phyloP scores from a whole-genome alignment of 2,888 invertebrate genomes.

The Euproctis similis region DNA sequence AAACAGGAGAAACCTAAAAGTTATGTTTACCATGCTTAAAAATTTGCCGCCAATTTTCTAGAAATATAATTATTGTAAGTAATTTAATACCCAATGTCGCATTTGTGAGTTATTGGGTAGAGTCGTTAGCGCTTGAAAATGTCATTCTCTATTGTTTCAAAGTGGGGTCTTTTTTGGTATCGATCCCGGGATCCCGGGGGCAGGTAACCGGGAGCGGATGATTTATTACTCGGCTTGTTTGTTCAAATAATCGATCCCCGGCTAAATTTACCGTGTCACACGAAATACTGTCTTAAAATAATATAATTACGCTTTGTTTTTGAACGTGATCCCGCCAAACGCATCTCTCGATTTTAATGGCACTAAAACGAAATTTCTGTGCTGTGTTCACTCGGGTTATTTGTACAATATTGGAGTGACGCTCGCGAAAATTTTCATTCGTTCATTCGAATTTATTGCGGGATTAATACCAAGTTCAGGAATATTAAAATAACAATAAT shows the following conservation, averaged over 20 bases:
- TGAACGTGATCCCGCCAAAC: constrained; percentile 18
- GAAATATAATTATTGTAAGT: too few relatives aligned
- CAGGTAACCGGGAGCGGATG: constrained; percentile 70
- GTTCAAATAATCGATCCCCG: constrained; percentile 69
- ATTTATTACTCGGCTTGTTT: constrained; percentile 70
- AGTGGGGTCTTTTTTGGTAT: constrained; percentile 57
- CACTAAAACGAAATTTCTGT: constrained; percentile 54
- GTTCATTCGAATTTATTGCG: constrained; percentile 52
- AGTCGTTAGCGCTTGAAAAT: constrained; percentile 32
- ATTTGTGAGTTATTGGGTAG: constrained; percentile 18
- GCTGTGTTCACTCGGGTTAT: constrained; percentile 49
- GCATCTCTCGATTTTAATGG: constrained; percentile 60
- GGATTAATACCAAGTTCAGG: too few relatives aligned
- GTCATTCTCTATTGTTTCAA: constrained; percentile 64
- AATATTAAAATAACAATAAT: too few relatives aligned
- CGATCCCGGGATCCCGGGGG: constrained; percentile 61
- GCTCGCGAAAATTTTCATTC: constrained; percentile 54
- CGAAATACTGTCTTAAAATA: constrained; percentile 31
- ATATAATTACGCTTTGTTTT: constrained; percentile 26
- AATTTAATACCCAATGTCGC: too few relatives aligned
- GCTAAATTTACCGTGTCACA: constrained; percentile 28
- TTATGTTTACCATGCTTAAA: too few relatives aligned
- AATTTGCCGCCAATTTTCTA: too few relatives aligned
- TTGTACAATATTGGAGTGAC: constrained; percentile 47
- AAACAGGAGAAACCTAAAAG: too few relatives aligned